A percentile compares a stretch with the other conserved stretches of the same genome.
Conservation (phyloP, 1,140 invertebrate genomes). For the Portunus trituberculatus region DNA sequence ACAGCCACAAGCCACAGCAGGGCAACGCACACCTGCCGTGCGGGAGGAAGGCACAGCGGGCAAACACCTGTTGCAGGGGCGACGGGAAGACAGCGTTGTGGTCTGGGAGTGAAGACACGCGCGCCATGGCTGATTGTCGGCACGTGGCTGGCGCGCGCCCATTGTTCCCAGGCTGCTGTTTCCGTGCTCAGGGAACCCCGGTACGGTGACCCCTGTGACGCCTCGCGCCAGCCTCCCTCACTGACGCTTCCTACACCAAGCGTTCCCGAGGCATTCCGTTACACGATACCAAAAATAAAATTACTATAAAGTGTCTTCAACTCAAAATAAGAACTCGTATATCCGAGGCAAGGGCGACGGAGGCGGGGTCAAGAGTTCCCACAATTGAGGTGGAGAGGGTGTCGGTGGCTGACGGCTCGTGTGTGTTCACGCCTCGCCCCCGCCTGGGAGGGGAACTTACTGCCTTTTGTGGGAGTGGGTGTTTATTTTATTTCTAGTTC, state of each 20-base stretch:
- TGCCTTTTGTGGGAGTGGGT: slow-evolving; percentile 23
- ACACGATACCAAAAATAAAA: not conserved
- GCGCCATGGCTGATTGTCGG: slow-evolving; percentile 55
- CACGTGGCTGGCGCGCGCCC: slow-evolving; percentile 49
- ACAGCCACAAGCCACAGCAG: not conserved
- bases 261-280: not conserved
- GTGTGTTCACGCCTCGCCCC: slow-evolving; percentile 2
- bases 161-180: slow-evolving; percentile 34
- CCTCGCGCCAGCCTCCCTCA: not conserved
- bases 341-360: not conserved
- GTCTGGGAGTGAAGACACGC: slow-evolving; percentile 56
- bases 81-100: not conserved
- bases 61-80: slow-evolving; percentile 8
- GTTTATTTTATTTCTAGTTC: slow-evolving; percentile 15
- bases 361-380: slow-evolving; percentile 27
- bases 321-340: not conserved
- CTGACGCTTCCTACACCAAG: not conserved
- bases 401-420: slow-evolving; percentile 33
- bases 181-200: slow-evolving; percentile 65
- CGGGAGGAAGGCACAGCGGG: not conserved
- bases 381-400: slow-evolving; percentile 57
- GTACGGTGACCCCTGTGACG: not conserved
- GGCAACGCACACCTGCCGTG: not conserved
- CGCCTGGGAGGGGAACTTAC: not conserved
- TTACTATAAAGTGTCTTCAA: not conserved